Evolutionary conservation across 2,888 invertebrate species (phyloP), one percentile per base, ranked within the genome.

Genomic region (Cremastobaeus sp.): DNA sequence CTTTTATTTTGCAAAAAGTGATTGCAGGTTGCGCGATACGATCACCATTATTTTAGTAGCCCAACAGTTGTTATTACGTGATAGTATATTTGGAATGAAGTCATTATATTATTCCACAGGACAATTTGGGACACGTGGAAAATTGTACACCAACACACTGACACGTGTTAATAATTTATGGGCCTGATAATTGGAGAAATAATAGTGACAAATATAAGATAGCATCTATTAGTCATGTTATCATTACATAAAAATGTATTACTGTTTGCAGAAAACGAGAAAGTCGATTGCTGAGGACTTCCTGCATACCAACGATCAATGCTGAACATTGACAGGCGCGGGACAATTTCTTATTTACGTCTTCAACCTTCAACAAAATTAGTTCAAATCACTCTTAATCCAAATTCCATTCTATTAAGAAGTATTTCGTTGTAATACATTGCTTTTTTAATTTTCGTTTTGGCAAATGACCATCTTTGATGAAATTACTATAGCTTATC

Each of bases 221-320:
- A 59, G 48, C 34, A 54, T 69, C 69, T 69, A 62, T 62, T 62
- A 69, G 60, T 69, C 60, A 62, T 14, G 47, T 59, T 62, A 50
- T 54, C 39, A 48, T 62, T 60, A 55, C 54, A 54, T 69, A 55
- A 69, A 69, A 69, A 28, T 54, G 48, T 54, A 15, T 45, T 68
- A 37, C 34, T 57, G 50, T 57, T 57, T 48, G 12, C 41, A 43
- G 32, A 55, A 48, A 32, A 18, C 30, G 21, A 35, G 8, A 25
- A 25, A 25, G 8, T 25, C 25, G 25, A 25, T 5, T 25, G n/a
- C n/a, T 25, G 3, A 25, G 25, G 25, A 8, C 25, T 25, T 8
- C 3, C 3, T 5, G 25, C 25, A 25, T 25, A 5, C 8, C 8
- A 8, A 25, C 25, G 3, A 5, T 5, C 25, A 37, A 8, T 5